Conservation (phyloP, 2,888 invertebrate species). For the Nomada lathburiana region DNA sequence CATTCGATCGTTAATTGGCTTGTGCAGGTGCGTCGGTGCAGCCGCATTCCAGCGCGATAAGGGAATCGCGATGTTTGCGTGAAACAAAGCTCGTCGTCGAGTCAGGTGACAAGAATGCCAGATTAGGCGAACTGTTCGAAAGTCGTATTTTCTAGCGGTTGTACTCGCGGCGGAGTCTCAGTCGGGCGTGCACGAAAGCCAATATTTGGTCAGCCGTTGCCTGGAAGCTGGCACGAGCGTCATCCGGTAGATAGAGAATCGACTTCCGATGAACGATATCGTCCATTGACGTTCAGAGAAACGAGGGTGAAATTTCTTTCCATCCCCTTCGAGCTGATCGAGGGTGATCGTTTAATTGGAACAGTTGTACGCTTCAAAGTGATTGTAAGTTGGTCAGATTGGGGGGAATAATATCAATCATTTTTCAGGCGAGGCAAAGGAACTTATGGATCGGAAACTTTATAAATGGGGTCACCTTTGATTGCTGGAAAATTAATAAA, state of each 20-base stretch:
- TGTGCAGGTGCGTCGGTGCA: constrained; percentile 50
- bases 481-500: too few relatives aligned
- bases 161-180: background rate
- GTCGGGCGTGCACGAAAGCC: background rate
- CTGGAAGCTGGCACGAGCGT: constrained; percentile 17
- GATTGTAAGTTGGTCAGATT: too few relatives aligned
- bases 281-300: constrained; percentile 1
- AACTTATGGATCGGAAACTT: too few relatives aligned
- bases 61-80: constrained; percentile 47
- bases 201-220: constrained; percentile 45
- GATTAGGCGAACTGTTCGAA: constrained; percentile 18
- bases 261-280: constrained; percentile 30
- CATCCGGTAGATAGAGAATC: constrained; percentile 5
- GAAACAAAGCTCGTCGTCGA: constrained; percentile 44
- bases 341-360: background rate
- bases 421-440: too few relatives aligned
- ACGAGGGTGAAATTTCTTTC: constrained; percentile 7
- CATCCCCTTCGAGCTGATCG: background rate
- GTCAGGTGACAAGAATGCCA: constrained; percentile 32
- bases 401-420: too few relatives aligned
- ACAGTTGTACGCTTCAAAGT: background rate
- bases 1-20: constrained; percentile 55
- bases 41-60: constrained; percentile 64
- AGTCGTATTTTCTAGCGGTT: constrained; percentile 17
- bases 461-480: too few relatives aligned